Base-by-base conservation (phyloP, 1,140 invertebrate genomes). In the Atta cephalotes region DNA sequence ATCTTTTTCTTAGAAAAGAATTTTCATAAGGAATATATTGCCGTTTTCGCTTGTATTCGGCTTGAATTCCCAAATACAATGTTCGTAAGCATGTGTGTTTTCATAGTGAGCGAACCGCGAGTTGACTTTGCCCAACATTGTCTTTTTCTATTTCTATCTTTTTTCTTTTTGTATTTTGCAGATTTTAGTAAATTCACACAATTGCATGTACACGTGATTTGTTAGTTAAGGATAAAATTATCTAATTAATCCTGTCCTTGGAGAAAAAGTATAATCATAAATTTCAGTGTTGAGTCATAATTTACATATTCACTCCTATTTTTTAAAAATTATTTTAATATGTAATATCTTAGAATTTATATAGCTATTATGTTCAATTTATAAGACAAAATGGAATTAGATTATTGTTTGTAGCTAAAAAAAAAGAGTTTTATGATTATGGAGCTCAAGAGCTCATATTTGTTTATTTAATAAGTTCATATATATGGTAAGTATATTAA, bases 21-120 rank as follows among this genome's bases (percentile, higher is more conserved):
- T 76, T 62, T 84, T 39, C 70, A 74, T 74, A 35, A 68, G 28
- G 70, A 84, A 84, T 76, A 74, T 82, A 81, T 62, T 62, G 56
- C 56, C 63, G 28, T 49, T 62, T 82, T 49, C 25, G 68, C 62
- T 76, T 63, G 25, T 45, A 62, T 74, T 84, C 28, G 25, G n/a
- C n/a, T 76, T 9, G 70, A 74, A 84, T 51, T 35, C 21, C 21
- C 39, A 62, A 82, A 62, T 25, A 45, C n/a, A 31, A 81, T 28
- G n/a, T 62, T 18, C 80, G 10, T 49, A 18, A n/a, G 31, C 21
- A 71, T 56, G 58, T 60, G 18, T n/a, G 68, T 74, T 84, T 74
- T 84, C 39, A 62, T 74, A 49, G 51, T 39, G 63, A 53, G 14
- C 3, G 12, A 49, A 31, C 12, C 18, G n/a, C 18, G 53, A 72